Evolutionary conservation across 2,113 vertebrate genomes (phyloP).

Genomic region (Varanus komodoensis): DNA sequence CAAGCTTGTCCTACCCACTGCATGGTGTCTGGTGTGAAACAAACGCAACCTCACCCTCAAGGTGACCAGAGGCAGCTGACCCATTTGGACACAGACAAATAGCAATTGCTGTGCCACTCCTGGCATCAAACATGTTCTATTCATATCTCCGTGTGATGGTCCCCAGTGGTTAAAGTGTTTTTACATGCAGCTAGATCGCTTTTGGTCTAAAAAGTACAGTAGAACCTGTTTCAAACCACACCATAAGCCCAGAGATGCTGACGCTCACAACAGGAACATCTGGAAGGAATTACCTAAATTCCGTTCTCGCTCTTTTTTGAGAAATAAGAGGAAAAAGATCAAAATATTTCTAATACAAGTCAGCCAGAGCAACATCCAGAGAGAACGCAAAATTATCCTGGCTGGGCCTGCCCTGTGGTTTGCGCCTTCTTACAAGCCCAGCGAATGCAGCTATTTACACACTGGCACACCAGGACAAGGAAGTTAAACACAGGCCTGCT

Average conservation of each 20-base stretch:
- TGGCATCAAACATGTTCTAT: not conserved
- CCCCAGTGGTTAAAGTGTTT: not conserved
- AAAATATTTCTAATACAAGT: constrained; percentile 71
- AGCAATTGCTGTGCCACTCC: not conserved
- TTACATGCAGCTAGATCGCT: not conserved
- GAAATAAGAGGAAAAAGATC: constrained; percentile 48
- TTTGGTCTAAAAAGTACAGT: not conserved
- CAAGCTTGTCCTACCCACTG: not conserved
- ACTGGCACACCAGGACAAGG: constrained; percentile 43
- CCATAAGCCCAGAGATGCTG: too few species aligned
- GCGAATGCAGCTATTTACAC: constrained; percentile 70
- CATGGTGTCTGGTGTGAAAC: not conserved
- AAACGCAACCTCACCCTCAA: not conserved
- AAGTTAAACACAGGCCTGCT: not conserved
- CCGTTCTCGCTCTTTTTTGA: constrained; percentile 15
- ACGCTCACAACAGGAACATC: constrained; percentile 60
- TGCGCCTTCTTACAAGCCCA: constrained; percentile 51
- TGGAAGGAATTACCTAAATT: constrained; percentile 69
- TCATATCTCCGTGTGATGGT: not conserved
- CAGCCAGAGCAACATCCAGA: constrained; percentile 49
- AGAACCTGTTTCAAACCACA: not conserved
- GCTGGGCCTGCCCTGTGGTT: constrained; percentile 55
- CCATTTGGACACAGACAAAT: not conserved
- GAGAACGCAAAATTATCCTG: constrained; percentile 40
- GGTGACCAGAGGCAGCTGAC: not conserved